phyloP scores from a whole-genome alignment of 2,113 vertebrate species.

The Chinchilla lanigera region DNA sequence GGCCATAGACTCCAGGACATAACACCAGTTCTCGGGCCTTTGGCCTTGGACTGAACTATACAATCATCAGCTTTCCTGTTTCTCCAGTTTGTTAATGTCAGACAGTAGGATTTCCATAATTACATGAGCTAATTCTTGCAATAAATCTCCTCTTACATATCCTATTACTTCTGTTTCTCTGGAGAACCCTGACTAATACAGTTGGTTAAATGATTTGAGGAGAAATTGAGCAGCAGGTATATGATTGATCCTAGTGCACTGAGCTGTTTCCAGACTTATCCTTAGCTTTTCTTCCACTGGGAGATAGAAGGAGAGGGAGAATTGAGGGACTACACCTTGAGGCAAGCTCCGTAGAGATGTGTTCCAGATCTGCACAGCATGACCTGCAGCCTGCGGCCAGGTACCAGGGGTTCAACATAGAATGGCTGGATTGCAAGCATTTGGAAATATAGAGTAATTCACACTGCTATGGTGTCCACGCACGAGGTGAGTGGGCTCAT shows the following conservation, averaged over 20 bases:
- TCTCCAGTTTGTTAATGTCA: not conserved
- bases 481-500: not conserved
- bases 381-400: not conserved
- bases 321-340: not conserved
- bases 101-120: not conserved
- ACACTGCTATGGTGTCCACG: accelerated
- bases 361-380: not conserved
- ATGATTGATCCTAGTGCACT: not conserved
- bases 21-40: not conserved
- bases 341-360: not conserved
- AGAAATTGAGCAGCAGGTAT: not conserved
- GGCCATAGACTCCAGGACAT: not conserved
- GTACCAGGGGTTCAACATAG: not conserved
- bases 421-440: not conserved
- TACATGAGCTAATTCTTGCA: not conserved
- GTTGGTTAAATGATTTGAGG: not conserved
- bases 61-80: not conserved
- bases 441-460: not conserved
- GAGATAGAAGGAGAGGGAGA: not conserved
- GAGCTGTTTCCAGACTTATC: not conserved
- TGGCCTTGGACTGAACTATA: not conserved
- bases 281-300: not conserved
- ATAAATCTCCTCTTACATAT: not conserved
- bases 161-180: not conserved
- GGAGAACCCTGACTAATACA: not conserved